phyloP scores from a whole-genome alignment of 2,113 vertebrate species.

The Xerus inauris region DNA sequence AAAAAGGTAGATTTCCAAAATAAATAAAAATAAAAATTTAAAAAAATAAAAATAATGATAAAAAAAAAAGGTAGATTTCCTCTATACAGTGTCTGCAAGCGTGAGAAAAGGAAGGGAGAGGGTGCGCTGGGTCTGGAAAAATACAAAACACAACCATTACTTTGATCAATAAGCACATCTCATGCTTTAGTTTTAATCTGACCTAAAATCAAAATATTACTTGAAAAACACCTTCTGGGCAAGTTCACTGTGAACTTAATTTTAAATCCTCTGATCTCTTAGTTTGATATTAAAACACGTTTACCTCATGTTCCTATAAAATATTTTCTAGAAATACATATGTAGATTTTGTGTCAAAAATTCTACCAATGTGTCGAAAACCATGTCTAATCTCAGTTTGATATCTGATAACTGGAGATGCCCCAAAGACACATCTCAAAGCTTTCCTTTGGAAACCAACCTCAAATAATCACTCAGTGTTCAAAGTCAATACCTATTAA shows the following conservation, averaged over 20 bases:
- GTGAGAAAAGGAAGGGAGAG: background rate
- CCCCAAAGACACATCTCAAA: conserved; percentile 69
- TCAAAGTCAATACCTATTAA: conserved; percentile 88
- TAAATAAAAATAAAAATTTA: too few species aligned
- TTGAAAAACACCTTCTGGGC: conserved; percentile 48
- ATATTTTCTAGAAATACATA: conserved; percentile 76
- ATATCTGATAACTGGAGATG: conserved; percentile 74
- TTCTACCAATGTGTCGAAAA: conserved; percentile 78
- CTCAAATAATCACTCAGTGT: conserved; percentile 82
- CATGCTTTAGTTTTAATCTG: conserved; percentile 6
- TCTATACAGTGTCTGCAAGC: background rate
- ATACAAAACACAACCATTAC: background rate
- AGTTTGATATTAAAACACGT: conserved; percentile 62
- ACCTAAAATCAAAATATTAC: conserved; percentile 58
- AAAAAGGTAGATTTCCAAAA: background rate
- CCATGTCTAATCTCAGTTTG: conserved; percentile 73
- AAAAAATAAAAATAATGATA: too few species aligned
- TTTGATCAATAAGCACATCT: background rate
- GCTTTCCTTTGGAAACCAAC: conserved; percentile 82
- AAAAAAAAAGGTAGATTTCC: background rate
- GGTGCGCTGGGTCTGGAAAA: background rate
- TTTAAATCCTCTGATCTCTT: conserved; percentile 66
- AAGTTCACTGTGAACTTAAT: conserved; percentile 65
- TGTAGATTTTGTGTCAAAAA: conserved; percentile 52
- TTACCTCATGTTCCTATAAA: conserved; percentile 75